A percentile compares a stretch with the other conserved stretches of the same genome.
These are phyloP conservation scores for Anabas testudineus DNA, from an alignment of 2,797 vertebrate species.

Conservation along the genomic window DNA sequence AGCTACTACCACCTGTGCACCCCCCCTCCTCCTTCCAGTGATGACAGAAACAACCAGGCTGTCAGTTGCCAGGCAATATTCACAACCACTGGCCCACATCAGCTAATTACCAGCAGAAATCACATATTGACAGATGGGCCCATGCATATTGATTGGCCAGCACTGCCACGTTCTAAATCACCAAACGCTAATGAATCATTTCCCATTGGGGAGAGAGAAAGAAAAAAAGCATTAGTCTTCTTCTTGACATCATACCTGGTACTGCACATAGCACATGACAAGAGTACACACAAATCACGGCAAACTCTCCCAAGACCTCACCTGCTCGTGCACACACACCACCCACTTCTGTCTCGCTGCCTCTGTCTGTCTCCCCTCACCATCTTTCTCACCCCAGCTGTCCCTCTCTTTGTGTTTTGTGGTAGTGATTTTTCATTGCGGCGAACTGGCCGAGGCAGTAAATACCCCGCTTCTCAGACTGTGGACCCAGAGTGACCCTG, in stretches of 20 bases:
- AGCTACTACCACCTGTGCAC: conserved; percentile 77
- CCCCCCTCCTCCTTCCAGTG: conserved; percentile 63
- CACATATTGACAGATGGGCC: conserved; percentile 85
- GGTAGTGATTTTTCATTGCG: conserved; percentile 80
- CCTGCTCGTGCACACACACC: conserved; percentile 42
- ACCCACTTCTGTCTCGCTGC: conserved; percentile 35
- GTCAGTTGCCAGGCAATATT: conserved; percentile 85
- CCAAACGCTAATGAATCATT: conserved; percentile 84
- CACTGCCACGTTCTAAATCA: conserved; percentile 83
- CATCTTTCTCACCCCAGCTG: conserved; percentile 53
- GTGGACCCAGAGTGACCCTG: conserved; percentile 80
- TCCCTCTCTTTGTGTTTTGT: conserved; percentile 54
- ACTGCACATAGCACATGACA: conserved; percentile 54
- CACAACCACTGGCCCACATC: conserved; percentile 84
- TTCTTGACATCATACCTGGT: conserved; percentile 76
- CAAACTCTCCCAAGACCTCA: conserved; percentile 59
- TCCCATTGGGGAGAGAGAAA: conserved; percentile 73
- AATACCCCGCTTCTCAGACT: conserved; percentile 73
- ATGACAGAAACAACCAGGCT: conserved; percentile 82
- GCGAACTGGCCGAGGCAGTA: conserved; percentile 76
- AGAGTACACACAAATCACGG: conserved; percentile 64
- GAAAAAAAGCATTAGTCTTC: conserved; percentile 65
- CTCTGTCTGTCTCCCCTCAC: conserved; percentile 48
- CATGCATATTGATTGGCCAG: conserved; percentile 82
- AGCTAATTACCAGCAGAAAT: conserved; percentile 86